Percentiles rank a stretch among this genome's conserved stretches.
These are phyloP conservation scores for Tetanocera ferruginea DNA, from an alignment of 2,888 invertebrate species.

Conservation along the genomic window DNA sequence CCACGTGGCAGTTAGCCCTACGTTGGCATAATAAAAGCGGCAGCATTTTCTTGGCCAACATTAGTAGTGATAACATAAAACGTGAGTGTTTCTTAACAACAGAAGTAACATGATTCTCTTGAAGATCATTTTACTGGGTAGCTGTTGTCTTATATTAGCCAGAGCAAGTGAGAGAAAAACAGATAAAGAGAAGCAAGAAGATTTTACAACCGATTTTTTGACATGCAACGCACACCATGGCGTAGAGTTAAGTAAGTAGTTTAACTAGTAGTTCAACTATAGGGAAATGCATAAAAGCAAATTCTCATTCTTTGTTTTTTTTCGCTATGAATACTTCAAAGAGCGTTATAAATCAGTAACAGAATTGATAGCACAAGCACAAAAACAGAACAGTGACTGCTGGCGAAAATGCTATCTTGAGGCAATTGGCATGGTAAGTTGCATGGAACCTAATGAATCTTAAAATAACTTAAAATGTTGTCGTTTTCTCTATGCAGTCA, in stretches of 20 bases:
- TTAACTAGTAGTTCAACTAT: no score
- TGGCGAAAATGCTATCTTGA: conserved; percentile 16
- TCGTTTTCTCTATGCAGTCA: background rate
- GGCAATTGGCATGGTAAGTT: conserved; percentile 1
- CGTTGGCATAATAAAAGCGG: background rate
- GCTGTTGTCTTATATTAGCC: background rate
- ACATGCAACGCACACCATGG: background rate
- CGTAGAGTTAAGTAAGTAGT: background rate
- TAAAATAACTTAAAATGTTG: no score
- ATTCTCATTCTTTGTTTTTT: no score
- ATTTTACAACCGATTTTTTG: background rate
- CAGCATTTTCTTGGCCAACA: background rate
- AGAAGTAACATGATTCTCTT: background rate
- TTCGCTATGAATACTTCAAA: no score
- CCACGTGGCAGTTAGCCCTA: background rate
- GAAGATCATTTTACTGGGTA: background rate
- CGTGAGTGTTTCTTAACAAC: background rate
- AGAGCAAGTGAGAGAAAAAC: no score
- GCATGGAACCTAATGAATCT: background rate
- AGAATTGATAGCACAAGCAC: background rate
- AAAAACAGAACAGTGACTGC: background rate
- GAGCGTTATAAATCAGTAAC: background rate
- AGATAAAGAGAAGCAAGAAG: no score
- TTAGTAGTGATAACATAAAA: background rate
- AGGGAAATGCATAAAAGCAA: no score